Conservation (phyloP, 1,140 invertebrate genomes). For the Plutomurus gul region DNA sequence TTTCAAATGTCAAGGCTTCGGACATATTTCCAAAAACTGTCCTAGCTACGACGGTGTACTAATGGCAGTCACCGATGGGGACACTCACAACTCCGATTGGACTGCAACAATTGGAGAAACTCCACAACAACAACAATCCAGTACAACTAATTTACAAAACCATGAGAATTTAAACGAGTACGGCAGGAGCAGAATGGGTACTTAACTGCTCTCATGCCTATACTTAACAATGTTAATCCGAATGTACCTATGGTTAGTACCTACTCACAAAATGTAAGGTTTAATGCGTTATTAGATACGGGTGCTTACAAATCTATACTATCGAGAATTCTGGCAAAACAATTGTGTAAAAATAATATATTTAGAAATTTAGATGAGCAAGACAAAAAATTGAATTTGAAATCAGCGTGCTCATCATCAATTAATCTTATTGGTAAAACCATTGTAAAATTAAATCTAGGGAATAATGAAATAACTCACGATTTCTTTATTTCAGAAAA, state of each 20-base stretch:
- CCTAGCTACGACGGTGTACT: not conserved
- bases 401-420: no score
- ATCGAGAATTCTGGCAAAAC: not conserved
- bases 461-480: not conserved
- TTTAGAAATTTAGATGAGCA: not conserved
- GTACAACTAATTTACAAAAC: no score
- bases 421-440: not conserved
- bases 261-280: not conserved
- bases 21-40: not conserved
- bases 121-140: not conserved
- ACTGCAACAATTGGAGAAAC: no score
- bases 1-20: not conserved
- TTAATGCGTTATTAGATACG: not conserved
- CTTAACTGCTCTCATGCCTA: not conserved
- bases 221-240: not conserved
- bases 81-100: not conserved
- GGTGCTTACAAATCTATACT: not conserved
- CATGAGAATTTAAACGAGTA: not conserved
- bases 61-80: not conserved
- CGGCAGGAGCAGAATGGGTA: not conserved
- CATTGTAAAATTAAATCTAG: not conserved
- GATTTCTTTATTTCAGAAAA: not conserved
- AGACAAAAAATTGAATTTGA: not conserved
- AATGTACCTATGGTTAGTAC: not conserved
- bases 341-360: not conserved